These are phyloP conservation scores for Ciconia boyciana DNA, from an alignment of 2,113 vertebrate species.

Conservation along the genomic window DNA sequence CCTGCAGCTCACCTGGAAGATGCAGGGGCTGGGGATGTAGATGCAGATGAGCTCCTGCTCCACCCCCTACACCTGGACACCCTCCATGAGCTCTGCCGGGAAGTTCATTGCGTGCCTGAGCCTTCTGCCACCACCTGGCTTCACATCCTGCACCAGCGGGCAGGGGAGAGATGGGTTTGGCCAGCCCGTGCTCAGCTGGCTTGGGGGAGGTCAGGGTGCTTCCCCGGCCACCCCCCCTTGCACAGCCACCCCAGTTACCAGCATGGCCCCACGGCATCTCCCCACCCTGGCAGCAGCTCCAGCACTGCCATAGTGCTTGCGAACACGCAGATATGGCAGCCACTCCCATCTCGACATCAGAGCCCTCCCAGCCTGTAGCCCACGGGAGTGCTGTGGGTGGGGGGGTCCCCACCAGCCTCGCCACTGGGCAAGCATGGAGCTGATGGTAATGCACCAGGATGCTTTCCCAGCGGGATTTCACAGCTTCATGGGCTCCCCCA, in stretches of 20 bases:
- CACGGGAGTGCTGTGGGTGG: too few species aligned
- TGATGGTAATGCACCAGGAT: rapidly evolving
- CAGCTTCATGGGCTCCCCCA: not conserved
- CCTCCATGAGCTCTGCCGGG: not conserved
- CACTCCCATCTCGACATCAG: rapidly evolving
- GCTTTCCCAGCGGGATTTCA: not conserved
- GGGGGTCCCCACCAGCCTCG: rapidly evolving
- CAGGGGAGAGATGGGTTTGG: not conserved
- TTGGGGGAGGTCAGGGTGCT: not conserved
- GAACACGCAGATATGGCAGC: rapidly evolving
- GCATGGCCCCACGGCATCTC: rapidly evolving
- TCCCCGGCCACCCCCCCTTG: not conserved
- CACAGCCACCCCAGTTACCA: not conserved
- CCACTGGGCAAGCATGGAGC: rapidly evolving
- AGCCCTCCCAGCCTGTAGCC: not conserved
- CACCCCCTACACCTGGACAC: rapidly evolving
- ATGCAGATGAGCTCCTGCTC: not conserved
- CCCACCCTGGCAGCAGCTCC: not conserved
- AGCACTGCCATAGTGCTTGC: rapidly evolving
- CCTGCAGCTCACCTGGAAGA: not conserved
- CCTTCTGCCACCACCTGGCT: rapidly evolving
- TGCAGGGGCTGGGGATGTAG: not conserved
- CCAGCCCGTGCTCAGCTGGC: rapidly evolving
- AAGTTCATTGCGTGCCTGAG: not conserved
- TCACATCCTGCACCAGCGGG: rapidly evolving